Conservation (phyloP, 2,113 vertebrate species). For the Tragulus kanchil region DNA sequence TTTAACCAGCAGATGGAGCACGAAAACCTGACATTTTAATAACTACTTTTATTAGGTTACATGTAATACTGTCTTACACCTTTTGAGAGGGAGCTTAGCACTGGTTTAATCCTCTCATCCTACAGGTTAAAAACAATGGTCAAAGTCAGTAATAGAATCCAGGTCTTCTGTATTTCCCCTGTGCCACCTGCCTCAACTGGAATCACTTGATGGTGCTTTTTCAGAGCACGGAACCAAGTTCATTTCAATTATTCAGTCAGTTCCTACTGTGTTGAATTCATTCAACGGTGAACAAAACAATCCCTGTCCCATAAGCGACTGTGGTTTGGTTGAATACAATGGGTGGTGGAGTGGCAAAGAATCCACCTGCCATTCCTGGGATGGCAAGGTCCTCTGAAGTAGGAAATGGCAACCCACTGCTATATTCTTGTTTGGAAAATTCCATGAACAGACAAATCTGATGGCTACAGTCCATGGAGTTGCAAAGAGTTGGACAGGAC, state of each 20-base stretch:
- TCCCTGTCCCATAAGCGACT: background rate
- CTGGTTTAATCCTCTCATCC: background rate
- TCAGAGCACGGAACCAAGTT: background rate
- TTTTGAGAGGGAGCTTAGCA: background rate
- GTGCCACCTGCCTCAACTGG: background rate
- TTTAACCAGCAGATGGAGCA: constrained; percentile 78
- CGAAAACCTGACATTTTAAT: constrained; percentile 66
- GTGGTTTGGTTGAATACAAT: background rate
- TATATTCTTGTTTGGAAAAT: background rate
- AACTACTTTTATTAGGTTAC: background rate
- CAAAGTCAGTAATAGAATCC: background rate
- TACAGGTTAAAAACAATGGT: background rate
- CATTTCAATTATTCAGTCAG: background rate
- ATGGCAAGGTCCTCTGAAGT: background rate
- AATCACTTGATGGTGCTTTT: background rate
- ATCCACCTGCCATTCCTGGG: background rate
- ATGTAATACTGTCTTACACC: background rate
- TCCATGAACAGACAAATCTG: background rate
- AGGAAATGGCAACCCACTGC: background rate
- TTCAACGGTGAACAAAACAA: background rate
- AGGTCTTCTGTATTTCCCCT: background rate
- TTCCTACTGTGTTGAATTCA: background rate
- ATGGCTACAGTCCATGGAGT: background rate
- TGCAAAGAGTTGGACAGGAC: background rate
- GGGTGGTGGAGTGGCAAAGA: background rate